Percentiles rank a stretch among this genome's conserved stretches.
Evolutionary conservation across 2,797 vertebrate species (phyloP).

Genomic region (Menidia menidia): DNA sequence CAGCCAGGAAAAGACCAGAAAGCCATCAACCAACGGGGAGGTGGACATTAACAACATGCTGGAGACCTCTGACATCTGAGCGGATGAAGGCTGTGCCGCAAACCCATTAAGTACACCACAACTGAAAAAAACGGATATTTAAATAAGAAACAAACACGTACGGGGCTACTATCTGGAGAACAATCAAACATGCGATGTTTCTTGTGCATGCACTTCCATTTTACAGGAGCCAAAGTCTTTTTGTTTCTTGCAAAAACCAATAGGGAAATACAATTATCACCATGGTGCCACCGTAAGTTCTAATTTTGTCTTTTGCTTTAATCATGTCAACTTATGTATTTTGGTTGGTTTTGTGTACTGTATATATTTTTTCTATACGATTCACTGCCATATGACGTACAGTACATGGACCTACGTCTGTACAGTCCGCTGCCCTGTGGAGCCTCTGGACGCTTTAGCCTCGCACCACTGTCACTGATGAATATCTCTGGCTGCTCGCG

Average conservation of each 20-base stretch:
- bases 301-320: slow-evolving; percentile 20
- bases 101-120: not conserved
- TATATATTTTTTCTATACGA: slow-evolving; percentile 2
- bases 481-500: slow-evolving; percentile 39
- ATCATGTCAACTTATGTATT: slow-evolving; percentile 9
- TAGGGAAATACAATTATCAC: slow-evolving; percentile 8
- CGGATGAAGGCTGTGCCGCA: slow-evolving; percentile 2
- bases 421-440: slow-evolving; percentile 18
- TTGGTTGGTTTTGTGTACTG: slow-evolving; percentile 6
- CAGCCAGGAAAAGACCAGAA: slow-evolving; percentile 60
- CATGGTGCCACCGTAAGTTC: slow-evolving; percentile 4
- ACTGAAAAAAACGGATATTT: not conserved
- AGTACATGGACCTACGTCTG: slow-evolving; percentile 17
- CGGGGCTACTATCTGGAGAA: slow-evolving; percentile 29
- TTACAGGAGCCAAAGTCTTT: not conserved
- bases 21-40: slow-evolving; percentile 42
- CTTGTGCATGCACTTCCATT: slow-evolving; percentile 11
- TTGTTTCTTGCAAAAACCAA: slow-evolving; percentile 1
- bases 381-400: slow-evolving; percentile 6
- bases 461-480: slow-evolving; percentile 40
- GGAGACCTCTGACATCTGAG: slow-evolving; percentile 69
- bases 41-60: slow-evolving; percentile 32
- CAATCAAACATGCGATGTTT: slow-evolving; percentile 28
- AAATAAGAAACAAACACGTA: slow-evolving; percentile 16
- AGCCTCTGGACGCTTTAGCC: slow-evolving; percentile 21